phyloP scores from a whole-genome alignment of 2,888 invertebrate genomes.

The Zaprionus lineosus region DNA sequence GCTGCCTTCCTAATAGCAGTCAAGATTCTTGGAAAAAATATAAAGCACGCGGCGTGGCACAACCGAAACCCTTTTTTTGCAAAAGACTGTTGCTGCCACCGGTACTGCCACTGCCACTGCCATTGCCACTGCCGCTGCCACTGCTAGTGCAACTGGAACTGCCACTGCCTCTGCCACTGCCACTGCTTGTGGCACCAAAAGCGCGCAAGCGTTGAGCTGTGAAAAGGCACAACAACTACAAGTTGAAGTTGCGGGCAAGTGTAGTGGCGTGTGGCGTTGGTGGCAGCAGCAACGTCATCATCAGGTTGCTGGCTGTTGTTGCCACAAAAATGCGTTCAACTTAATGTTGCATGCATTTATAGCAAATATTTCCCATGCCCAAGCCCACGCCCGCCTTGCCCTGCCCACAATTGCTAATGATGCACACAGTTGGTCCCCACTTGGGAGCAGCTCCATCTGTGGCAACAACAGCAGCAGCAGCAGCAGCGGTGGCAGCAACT shows the following conservation, averaged over 20 bases:
- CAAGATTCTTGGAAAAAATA: constrained; percentile 74
- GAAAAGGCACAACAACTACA: constrained; percentile 55
- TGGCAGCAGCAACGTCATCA: constrained; percentile 30
- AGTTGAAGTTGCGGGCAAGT: constrained; percentile 64
- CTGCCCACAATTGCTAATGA: constrained; percentile 73
- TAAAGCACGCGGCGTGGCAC: constrained; percentile 48
- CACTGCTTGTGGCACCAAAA: constrained; percentile 45
- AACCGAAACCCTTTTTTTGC: constrained; percentile 59
- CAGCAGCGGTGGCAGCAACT: constrained; percentile 32
- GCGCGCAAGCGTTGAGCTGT: constrained; percentile 73
- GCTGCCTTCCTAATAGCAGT: constrained; percentile 70
- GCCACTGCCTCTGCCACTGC: constrained; percentile 1
- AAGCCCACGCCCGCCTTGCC: constrained; percentile 47
- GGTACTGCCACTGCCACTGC: constrained; percentile 3
- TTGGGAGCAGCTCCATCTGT: constrained; percentile 4
- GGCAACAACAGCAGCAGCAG: constrained; percentile 22
- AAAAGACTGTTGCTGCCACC: constrained; percentile 30
- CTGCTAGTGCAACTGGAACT: not conserved
- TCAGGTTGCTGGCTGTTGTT: constrained; percentile 39
- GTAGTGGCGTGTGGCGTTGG: constrained; percentile 71
- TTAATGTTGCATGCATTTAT: constrained; percentile 77
- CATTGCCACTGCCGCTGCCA: not conserved
- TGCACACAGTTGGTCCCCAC: constrained; percentile 35
- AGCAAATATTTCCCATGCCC: constrained; percentile 73
- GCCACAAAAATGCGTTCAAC: constrained; percentile 71